Percentiles rank a stretch among this genome's conserved stretches.
phyloP scores from a whole-genome alignment of 2,113 vertebrate genomes.

The Phocoena phocoena region DNA sequence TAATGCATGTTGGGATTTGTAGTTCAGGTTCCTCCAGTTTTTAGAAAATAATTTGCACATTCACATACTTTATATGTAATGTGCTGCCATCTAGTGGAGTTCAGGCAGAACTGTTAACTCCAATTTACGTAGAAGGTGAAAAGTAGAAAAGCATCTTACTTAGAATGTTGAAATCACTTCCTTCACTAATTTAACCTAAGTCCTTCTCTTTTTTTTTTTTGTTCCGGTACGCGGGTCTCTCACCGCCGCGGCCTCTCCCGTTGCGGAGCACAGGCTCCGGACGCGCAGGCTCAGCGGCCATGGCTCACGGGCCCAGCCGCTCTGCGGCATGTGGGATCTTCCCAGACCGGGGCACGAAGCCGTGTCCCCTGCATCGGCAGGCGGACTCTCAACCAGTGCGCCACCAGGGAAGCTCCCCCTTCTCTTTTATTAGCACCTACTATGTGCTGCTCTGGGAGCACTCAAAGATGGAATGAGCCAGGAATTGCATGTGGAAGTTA shows the following conservation, averaged over 20 bases:
- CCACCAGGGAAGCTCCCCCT: no score
- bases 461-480: not conserved
- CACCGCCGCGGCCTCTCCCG: no score
- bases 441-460: not conserved
- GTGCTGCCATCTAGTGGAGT: slow-evolving; percentile 80
- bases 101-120: not conserved
- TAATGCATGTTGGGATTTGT: slow-evolving; percentile 74
- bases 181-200: not conserved
- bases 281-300: no score
- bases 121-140: not conserved
- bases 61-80: not conserved
- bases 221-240: no score
- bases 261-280: no score
- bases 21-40: slow-evolving; percentile 46
- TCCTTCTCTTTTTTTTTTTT: not conserved
- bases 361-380: no score
- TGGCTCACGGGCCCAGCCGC: no score
- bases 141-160: not conserved
- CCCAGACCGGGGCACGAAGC: no score
- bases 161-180: not conserved
- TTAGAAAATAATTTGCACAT: rapidly evolving
- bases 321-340: no score
- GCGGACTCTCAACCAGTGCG: no score
- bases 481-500: not conserved
- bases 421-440: not conserved